Conservation (phyloP, 2,888 invertebrate genomes). For the Coremacera marginata region DNA sequence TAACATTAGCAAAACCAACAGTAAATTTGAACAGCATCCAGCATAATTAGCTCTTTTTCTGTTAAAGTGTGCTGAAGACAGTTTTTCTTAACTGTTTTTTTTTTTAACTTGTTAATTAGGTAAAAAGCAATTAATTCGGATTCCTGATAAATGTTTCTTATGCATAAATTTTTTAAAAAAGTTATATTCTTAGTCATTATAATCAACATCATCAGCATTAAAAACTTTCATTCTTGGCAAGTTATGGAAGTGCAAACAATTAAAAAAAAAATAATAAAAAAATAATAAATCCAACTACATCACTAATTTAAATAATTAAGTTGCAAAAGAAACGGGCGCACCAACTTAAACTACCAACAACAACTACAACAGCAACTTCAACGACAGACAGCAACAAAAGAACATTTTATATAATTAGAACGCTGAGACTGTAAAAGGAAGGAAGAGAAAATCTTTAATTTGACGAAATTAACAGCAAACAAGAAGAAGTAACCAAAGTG, state of each 20-base stretch:
- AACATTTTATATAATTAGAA: not conserved
- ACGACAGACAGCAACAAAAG: not conserved
- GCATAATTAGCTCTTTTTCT: too few species aligned
- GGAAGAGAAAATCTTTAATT: conserved; percentile 15
- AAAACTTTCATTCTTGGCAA: conserved; percentile 1
- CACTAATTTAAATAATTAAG: conserved; percentile 19
- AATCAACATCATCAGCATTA: too few species aligned
- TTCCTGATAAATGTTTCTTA: too few species aligned
- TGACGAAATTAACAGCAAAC: conserved; percentile 18
- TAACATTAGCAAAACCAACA: too few species aligned
- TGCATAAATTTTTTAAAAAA: too few species aligned
- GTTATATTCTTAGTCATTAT: too few species aligned
- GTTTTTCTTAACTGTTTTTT: too few species aligned
- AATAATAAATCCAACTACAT: not conserved
- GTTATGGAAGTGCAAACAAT: not conserved
- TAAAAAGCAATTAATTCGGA: too few species aligned
- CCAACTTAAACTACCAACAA: not conserved
- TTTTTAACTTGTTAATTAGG: too few species aligned
- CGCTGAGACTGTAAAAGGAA: not conserved
- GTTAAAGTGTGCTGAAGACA: too few species aligned
- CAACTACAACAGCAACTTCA: not conserved
- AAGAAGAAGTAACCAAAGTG: not conserved
- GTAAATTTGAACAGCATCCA: too few species aligned
- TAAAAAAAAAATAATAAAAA: not conserved
- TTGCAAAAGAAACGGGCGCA: not conserved